These are phyloP conservation scores for Regulus satrapa DNA, from an alignment of 2,113 vertebrate species.

Conservation along the genomic window DNA sequence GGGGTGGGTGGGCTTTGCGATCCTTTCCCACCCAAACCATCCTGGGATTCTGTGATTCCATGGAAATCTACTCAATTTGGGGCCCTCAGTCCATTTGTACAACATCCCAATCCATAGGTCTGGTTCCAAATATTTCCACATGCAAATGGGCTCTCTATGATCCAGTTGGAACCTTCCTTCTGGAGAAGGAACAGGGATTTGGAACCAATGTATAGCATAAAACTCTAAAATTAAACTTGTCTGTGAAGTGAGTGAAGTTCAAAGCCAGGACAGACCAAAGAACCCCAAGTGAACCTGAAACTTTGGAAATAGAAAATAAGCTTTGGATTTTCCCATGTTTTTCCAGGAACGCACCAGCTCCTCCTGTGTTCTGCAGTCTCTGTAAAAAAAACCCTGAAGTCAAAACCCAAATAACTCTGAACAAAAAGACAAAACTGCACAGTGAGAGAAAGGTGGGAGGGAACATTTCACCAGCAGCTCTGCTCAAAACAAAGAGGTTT, in stretches of 20 bases:
- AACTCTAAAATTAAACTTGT: neutral
- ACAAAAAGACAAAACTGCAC: neutral
- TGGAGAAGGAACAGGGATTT: neutral
- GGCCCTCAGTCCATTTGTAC: neutral
- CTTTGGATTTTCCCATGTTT: neutral
- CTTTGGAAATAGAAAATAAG: neutral
- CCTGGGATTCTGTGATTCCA: neutral
- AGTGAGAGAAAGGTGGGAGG: neutral
- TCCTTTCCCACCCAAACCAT: neutral
- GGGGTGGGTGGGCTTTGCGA: neutral
- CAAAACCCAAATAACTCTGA: conserved; percentile 16
- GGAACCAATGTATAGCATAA: neutral
- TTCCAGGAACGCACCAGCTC: neutral
- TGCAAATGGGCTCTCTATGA: neutral
- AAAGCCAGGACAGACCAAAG: neutral
- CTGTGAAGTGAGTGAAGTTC: neutral
- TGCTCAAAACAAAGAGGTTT: neutral
- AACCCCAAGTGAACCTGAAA: neutral
- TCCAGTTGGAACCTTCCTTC: neutral
- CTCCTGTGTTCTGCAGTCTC: neutral
- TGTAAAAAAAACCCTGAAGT: neutral
- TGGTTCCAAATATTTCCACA: neutral
- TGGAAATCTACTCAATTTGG: accelerated
- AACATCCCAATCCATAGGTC: neutral
- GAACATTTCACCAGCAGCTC: neutral